Base-by-base conservation (phyloP, 2,113 vertebrate species). In the Mormoops blainvillei region DNA sequence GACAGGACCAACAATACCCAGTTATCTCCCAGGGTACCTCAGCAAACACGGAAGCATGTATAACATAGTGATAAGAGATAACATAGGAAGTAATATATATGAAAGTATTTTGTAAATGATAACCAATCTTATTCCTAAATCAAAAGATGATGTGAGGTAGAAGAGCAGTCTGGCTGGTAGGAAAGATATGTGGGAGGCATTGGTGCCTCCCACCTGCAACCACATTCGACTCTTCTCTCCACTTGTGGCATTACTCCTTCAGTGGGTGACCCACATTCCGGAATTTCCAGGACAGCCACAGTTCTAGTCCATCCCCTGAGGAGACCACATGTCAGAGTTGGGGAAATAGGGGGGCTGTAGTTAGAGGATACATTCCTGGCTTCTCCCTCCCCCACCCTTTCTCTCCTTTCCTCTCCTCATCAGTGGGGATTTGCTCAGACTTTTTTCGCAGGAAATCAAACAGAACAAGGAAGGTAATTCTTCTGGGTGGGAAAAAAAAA, bases 241-340 rank as follows among this genome's bases (percentile, higher is more conserved):
- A 94, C 56, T 84, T 85, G 78, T 52, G 87, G 14, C 74, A 65
- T 80, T 87, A 89, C 78, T 63, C 70, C 48, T 48, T 95, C 87
- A 83, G 76, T 61, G n/a, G 56, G 68, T 89, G 94, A 96, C 96
- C 95, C 92, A 95, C 33, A 95, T 94, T 97, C 54, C n/a, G 94
- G 76, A 95, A 94, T 95, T 94, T 97, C 96, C 94, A 96, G 70
- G 83, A 94, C 89, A 81, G 63, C 65, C 87, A 41, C 76, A 86
- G 83, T 93, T 91, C 54, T 52, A 94, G 80, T 81, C 41, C 83
- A 89, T 70, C 28, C 43, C 26, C 61, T 68, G 24, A 70, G 68
- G 33, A 70, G 36, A 91, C 13, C n/a, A 82, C 70, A 74, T 54
- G 68, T 91, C 74, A 84, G 58, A 71, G 68, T 28, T 78, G 61